Conservation (phyloP, 2,797 vertebrate genomes). For the Myotis vivesi region DNA sequence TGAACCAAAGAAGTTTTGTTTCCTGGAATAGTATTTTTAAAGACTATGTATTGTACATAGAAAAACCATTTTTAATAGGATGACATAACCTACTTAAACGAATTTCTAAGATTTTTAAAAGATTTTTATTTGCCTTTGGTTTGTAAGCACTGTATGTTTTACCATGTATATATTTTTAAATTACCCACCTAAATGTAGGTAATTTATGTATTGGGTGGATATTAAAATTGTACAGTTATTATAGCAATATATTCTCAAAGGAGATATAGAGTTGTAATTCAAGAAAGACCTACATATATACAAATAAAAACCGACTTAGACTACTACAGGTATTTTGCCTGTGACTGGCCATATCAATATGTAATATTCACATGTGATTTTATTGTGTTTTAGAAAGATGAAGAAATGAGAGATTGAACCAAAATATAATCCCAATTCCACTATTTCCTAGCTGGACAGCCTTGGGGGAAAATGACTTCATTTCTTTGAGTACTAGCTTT, state of each 20-base stretch:
- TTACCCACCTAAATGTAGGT: slow-evolving; percentile 39
- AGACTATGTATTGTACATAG: slow-evolving; percentile 75
- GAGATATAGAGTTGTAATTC: slow-evolving; percentile 42
- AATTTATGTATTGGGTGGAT: slow-evolving; percentile 41
- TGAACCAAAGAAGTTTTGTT: slow-evolving; percentile 82
- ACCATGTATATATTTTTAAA: slow-evolving; percentile 78
- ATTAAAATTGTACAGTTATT: slow-evolving; percentile 65
- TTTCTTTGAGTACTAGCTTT: not conserved
- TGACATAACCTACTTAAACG: slow-evolving; percentile 59
- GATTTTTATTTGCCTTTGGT: slow-evolving; percentile 78
- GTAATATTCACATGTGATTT: not conserved
- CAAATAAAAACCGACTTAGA: slow-evolving; percentile 53
- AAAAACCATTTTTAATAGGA: slow-evolving; percentile 72
- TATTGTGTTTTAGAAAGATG: slow-evolving; percentile 15
- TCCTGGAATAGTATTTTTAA: slow-evolving; percentile 76
- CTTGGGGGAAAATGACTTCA: not conserved
- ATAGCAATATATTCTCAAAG: slow-evolving; percentile 57
- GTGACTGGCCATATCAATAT: not conserved
- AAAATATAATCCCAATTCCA: not conserved
- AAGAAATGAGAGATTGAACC: not conserved
- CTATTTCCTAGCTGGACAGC: not conserved
- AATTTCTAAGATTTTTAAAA: slow-evolving; percentile 77
- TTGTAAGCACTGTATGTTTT: slow-evolving; percentile 73
- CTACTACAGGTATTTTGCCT: slow-evolving; percentile 37
- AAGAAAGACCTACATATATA: slow-evolving; percentile 65